Percentiles rank a stretch among this genome's conserved stretches.
Evolutionary conservation across 2,888 invertebrate genomes (phyloP).

Genomic region (Amphipoea oculea): DNA sequence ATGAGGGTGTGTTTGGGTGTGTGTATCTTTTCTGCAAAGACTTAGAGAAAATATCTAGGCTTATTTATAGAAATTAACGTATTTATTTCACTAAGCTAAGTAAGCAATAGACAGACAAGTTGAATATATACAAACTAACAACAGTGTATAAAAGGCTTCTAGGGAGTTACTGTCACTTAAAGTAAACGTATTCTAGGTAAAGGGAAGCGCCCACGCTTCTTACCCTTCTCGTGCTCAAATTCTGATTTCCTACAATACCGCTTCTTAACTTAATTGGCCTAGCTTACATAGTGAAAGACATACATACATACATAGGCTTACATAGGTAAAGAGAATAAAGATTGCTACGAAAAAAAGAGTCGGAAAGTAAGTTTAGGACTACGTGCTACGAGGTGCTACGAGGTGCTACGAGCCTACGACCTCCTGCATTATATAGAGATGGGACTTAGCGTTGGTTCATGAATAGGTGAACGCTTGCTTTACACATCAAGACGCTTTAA

Average conservation of each 20-base stretch:
- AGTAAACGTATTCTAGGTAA: constrained; percentile 41
- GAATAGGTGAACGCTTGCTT: constrained; percentile 1
- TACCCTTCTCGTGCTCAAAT: constrained; percentile 36
- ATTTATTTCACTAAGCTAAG: constrained; percentile 31
- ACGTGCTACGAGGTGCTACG: constrained; percentile 28
- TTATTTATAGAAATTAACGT: constrained; percentile 1
- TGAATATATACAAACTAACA: constrained; percentile 20
- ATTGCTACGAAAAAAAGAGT: neutral
- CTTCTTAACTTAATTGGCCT: constrained; percentile 39
- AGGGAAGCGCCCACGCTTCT: constrained; percentile 18
- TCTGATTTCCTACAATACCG: constrained; percentile 13
- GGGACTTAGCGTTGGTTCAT: neutral
- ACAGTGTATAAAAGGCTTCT: constrained; percentile 26
- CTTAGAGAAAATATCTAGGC: neutral
- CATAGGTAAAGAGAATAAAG: constrained; percentile 21
- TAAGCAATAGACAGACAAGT: constrained; percentile 1
- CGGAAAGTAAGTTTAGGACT: neutral
- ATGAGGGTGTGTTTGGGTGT: too few relatives aligned
- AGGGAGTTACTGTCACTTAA: constrained; percentile 47
- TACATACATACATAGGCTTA: too few relatives aligned
- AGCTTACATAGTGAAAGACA: constrained; percentile 28
- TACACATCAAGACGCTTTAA: neutral
- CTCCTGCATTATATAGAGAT: neutral
- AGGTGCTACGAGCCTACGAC: constrained; percentile 38
- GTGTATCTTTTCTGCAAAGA: neutral